Base-by-base conservation (phyloP, 2,797 vertebrate genomes). In the Sebastes aleutianus region DNA sequence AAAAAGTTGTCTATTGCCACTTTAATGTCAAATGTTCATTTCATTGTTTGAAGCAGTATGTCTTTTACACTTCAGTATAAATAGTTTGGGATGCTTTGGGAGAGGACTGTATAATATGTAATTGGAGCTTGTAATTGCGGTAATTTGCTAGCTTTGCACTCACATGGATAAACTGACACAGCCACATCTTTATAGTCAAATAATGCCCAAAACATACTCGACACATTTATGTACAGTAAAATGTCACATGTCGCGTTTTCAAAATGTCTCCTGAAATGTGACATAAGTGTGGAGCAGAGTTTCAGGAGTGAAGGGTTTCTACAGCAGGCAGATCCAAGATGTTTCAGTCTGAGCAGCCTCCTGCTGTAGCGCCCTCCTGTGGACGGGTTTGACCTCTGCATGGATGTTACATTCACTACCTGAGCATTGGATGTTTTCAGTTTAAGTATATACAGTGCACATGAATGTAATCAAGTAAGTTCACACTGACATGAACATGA, bases 381-480 rank as follows among this genome's bases (percentile, higher is more conserved):
- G 70, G 66, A 66, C 16, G 59, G 3, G 3, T 2, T 29, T 9
- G 3, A 20, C 39, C 22, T 47, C 57, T 54, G 54, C 64, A 31
- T 24, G 26, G 6, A 29, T 27, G 20, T 57, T 65, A 16, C 6
- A 16, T 7, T 8, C 9, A 11, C 61, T 22, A 64, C 26, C n/a
- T 10, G 6, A 27, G 6, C 16, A 8, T 74, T 65, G 26, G 58
- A 13, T 75, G 26, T 79, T 74, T 66, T 77, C 9, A 29, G 18
- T 63, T 69, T 6, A 12, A 32, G 12, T 80, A 34, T 75, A 62
- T 61, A 75, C 53, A 66, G 43, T 80, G 66, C 74, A 79, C 59
- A 74, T 67, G 8, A 80, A 84, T 83, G 69, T 88, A 68, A 87
- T 67, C 34, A 50, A 11, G 9, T 59, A 18, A 26, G 36, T 74